Conservation (phyloP, 2,888 invertebrate species). For the Ophion obscuratus region DNA sequence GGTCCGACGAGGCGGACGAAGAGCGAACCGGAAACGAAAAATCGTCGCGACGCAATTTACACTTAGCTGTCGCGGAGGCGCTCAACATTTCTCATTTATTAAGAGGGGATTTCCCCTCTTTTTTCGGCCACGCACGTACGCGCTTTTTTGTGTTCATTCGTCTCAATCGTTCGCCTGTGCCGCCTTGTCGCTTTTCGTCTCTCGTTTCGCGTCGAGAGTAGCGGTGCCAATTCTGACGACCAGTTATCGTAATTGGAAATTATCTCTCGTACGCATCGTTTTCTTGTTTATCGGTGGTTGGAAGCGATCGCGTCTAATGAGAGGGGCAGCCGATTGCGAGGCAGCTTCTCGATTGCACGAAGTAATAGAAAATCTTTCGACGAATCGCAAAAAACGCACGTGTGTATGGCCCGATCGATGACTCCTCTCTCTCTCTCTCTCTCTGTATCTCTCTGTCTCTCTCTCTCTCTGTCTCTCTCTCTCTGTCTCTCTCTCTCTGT, state of each 20-base stretch:
- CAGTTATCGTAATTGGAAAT: too few species aligned
- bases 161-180: neutral
- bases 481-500: neutral
- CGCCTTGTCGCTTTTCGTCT: too few species aligned
- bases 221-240: too few species aligned
- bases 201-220: too few species aligned
- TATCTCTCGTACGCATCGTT: neutral
- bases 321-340: neutral
- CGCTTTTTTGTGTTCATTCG: neutral
- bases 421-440: neutral
- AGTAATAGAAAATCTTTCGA: too few species aligned
- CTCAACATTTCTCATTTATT: constrained; percentile 20
- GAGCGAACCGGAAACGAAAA: constrained; percentile 54
- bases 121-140: neutral
- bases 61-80: constrained; percentile 7
- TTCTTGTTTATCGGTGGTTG: too few species aligned
- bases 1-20: constrained; percentile 1
- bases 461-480: neutral
- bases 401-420: neutral
- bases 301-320: neutral
- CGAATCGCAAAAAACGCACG: neutral
- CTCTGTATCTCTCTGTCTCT: too few species aligned
- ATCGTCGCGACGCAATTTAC: constrained; percentile 47
- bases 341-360: neutral
- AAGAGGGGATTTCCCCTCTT: neutral